Conservation (phyloP, 2,888 invertebrate species). For the Lasioglossum malachurum region DNA sequence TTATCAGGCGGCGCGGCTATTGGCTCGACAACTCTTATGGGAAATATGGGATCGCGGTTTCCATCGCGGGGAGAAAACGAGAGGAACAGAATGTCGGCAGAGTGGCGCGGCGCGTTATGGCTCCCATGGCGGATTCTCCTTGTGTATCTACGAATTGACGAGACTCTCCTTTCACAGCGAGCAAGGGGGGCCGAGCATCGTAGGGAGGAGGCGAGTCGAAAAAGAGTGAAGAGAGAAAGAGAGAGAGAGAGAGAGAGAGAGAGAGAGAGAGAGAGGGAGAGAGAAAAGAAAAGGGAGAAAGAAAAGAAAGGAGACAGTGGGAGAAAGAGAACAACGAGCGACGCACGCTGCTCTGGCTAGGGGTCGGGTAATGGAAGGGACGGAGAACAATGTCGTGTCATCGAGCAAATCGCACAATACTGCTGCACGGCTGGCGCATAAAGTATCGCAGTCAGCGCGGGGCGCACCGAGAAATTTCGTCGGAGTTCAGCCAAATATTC, state of each 20-base stretch:
- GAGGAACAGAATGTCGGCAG: conserved; percentile 1
- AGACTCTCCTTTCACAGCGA: conserved; percentile 56
- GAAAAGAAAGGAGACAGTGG: conserved; percentile 15
- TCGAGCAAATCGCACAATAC: conserved; percentile 68
- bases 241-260: conserved; percentile 19
- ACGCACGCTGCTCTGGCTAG: conserved; percentile 49
- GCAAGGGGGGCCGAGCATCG: not conserved
- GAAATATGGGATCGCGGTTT: conserved; percentile 41
- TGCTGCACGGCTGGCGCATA: conserved; percentile 32
- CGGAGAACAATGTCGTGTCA: conserved; percentile 68
- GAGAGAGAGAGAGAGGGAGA: conserved; percentile 22
- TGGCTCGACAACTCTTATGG: conserved; percentile 48
- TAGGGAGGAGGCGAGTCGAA: conserved; percentile 31
- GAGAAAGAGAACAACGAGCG: conserved; percentile 36
- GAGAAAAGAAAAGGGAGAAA: conserved; percentile 33
- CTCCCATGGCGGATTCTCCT: conserved; percentile 44
- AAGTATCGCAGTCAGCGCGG: conserved; percentile 30
- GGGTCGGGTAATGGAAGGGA: conserved; percentile 77
- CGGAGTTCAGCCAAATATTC: conserved; percentile 43
- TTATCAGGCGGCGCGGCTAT: conserved; percentile 6
- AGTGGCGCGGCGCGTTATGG: conserved; percentile 46
- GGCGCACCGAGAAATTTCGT: conserved; percentile 34
- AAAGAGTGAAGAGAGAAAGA: conserved; percentile 20
- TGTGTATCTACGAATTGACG: conserved; percentile 58
- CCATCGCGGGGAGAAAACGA: conserved; percentile 18